Base-by-base conservation (phyloP, 2,113 vertebrate species). In the Semnopithecus entellus region DNA sequence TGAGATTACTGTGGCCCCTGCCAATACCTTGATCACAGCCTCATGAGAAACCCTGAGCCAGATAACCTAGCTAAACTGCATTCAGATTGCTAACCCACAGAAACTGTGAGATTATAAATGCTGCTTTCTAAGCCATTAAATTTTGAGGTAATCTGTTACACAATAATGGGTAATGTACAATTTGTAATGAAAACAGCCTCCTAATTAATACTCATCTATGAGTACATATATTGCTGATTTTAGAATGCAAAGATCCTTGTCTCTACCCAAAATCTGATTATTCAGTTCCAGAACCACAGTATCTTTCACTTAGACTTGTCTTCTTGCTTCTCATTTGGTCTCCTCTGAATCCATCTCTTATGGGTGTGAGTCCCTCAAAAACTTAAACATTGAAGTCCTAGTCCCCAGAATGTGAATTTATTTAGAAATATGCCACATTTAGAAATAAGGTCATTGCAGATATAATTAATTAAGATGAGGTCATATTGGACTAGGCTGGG, bases 141-240 rank as follows among this genome's bases (percentile, higher is more conserved):
- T 25, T 78, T 86, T 80, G 7, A 90, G 52, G 32, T n/a, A 92
- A 88, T 35, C 40, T 85, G n/a, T 73, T 93, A 76, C 4, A 48
- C 12, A 68, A 23, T 59, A 57, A 59, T 22, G 73, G 43, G 43
- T 5, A 96, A 68, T 14, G 68, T 38, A 84, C 0, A 95, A 81
- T 82, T 90, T 66, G 68, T 35, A 78, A 93, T n/a, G 83, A 96
- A 95, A 94, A 75, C 11, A 82, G 4, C 8, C 40, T 88, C 35
- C 40, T 87, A 57, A 45, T 80, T 79, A 84, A 88, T 52, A 32
- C 20, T 70, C 35, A 50, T n/a, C 50, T 55, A 52, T 59, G 45
- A 91, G 79, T 66, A 90, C 48, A 89, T 38, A 45, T 11, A 81
- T 32, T 94, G 76, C 12, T 95, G 16, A 68, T 35, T 95, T 94